Conservation (phyloP, 2,888 invertebrate species). For the Julus scanicus region DNA sequence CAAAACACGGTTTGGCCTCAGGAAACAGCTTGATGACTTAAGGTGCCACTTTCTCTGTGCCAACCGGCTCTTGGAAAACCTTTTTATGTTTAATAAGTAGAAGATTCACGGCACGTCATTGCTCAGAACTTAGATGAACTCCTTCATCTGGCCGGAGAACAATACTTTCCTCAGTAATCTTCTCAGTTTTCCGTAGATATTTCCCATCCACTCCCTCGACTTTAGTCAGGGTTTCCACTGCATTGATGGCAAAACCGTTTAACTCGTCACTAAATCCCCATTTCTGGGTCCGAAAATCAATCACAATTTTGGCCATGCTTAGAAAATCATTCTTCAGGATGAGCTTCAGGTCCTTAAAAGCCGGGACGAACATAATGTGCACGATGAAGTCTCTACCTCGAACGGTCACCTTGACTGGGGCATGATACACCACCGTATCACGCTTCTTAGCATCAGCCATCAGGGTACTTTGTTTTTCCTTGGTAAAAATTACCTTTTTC, state of each 20-base stretch:
- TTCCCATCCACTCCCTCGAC: too few relatives aligned
- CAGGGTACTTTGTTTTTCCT: background rate
- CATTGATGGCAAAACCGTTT: too few relatives aligned
- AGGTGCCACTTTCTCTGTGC: background rate
- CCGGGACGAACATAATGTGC: background rate
- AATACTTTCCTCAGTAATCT: too few relatives aligned
- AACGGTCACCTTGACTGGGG: background rate
- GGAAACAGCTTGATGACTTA: background rate
- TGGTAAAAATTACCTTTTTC: background rate
- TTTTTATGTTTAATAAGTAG: background rate
- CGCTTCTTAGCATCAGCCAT: too few relatives aligned
- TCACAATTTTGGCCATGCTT: too few relatives aligned
- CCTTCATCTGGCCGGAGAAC: too few relatives aligned
- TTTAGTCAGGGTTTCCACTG: too few relatives aligned
- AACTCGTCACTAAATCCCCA: too few relatives aligned
- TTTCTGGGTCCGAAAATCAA: too few relatives aligned
- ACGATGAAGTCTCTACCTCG: background rate
- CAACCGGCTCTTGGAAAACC: background rate
- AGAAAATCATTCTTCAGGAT: background rate
- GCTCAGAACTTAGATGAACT: too few relatives aligned
- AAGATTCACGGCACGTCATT: background rate
- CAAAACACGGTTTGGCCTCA: background rate
- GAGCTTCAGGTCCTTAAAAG: background rate
- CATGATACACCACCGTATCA: too few relatives aligned
- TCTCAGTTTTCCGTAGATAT: too few relatives aligned